Evolutionary conservation across 1,140 invertebrate genomes (phyloP).

Genomic region (Tetramorium simillimum): DNA sequence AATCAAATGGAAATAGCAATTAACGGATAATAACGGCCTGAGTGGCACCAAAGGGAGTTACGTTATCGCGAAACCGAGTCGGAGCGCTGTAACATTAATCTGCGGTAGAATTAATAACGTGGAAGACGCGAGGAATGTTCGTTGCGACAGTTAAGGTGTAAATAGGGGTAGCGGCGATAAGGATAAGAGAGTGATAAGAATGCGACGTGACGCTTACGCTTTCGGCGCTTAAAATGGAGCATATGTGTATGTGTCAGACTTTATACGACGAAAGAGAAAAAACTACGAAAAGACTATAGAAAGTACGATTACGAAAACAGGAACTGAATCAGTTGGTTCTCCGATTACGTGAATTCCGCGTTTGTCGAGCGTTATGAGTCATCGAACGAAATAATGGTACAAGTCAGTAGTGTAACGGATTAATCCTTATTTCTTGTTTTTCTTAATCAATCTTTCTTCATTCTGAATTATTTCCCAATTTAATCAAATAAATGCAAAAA

Average conservation of each 20-base stretch:
- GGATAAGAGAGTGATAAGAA: conserved; percentile 45
- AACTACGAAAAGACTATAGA: neutral
- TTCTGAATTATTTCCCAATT: neutral
- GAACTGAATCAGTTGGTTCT: neutral
- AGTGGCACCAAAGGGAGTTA: neutral
- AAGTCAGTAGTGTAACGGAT: neutral
- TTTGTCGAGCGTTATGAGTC: conserved; percentile 15
- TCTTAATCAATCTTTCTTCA: neutral
- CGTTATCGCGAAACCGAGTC: conserved; percentile 10
- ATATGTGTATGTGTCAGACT: neutral
- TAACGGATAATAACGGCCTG: conserved; percentile 2
- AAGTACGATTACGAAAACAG: conserved; percentile 27
- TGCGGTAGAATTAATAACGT: conserved; percentile 20
- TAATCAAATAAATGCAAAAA: neutral
- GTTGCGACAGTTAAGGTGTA: conserved; percentile 70
- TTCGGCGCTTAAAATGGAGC: conserved; percentile 11
- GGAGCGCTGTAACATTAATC: conserved; percentile 19
- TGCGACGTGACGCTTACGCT: conserved; percentile 24
- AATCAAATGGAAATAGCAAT: conserved; percentile 34
- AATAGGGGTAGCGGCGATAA: conserved; percentile 65
- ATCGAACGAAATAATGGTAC: conserved; percentile 38
- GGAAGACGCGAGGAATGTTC: conserved; percentile 7
- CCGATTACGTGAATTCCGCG: neutral
- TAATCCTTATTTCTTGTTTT: neutral
- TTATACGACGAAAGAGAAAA: neutral